Evolutionary conservation across 2,888 invertebrate species (phyloP), one percentile per base, ranked within the genome.

Genomic region (Drosophila setosimentum): DNA sequence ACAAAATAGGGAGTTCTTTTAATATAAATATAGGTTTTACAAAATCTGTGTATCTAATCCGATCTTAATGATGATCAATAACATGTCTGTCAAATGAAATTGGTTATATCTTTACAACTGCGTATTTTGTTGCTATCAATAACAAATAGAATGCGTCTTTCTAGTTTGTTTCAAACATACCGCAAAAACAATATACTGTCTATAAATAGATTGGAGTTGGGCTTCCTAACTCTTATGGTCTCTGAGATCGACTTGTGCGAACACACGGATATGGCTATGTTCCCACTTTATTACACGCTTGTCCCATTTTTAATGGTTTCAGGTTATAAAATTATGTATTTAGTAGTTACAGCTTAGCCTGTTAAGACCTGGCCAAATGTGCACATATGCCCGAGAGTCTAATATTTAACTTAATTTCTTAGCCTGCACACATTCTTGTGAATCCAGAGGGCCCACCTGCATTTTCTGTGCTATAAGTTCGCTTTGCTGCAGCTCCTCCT

Each of bases 401-500:
- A 18, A 24, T 54, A 18, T 35, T 27, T 18, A 11, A 37, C 27
- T 2, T 1, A n/a, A n/a, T 24, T 45, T 32, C 24, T 11, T 50
- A 18, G 27, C 4, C 27, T 49, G 45, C 21, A 49, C 21, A 21
- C 16, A 50, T 16, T 35, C 4, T 3, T 21, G 6, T 21, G 16
- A 8, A 11, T 45, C 3, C 8, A 2, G 13, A 18, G 2, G 3
- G 49, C 76, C 8, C 68, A 94, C 94, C 92, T 94, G 93, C 78
- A 95, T 90, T 80, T 94, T 93, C 78, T 93, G 93, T 21, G 94
- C 95, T 50, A 94, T 91, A 61, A 93, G 92, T 91, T 94, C 94
- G 89, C 94, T 94, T 65, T 94, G 93, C 80, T 95, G 94, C 40
- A 94, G 82, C 72, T 94, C 94, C 66, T 94, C 92, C 64, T 94